Evolutionary conservation across 2,113 vertebrate species (phyloP).

Genomic region (Apaloderma vittatum): DNA sequence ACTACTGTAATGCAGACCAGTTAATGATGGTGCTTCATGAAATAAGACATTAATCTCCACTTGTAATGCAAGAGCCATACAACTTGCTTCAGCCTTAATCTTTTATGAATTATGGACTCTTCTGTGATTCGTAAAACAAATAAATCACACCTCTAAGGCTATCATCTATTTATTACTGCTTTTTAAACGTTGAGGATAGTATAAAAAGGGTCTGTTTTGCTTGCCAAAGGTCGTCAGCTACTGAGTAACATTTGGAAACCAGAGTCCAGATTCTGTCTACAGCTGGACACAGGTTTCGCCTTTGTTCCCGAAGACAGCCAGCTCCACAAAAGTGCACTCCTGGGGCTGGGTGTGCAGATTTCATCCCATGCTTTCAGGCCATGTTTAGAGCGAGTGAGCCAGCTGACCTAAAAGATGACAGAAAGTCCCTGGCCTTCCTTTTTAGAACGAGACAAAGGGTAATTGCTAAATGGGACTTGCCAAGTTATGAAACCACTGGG

Average conservation of each 20-base stretch:
- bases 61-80: conserved; percentile 72
- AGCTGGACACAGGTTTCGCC: background rate
- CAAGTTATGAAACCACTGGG: background rate
- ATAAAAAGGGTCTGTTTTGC: conserved; percentile 16
- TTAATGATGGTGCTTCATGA: conserved; percentile 74
- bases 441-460: background rate
- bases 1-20: conserved; percentile 58
- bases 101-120: conserved; percentile 79
- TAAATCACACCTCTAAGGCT: conserved; percentile 80
- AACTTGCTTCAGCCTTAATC: conserved; percentile 78
- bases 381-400: background rate
- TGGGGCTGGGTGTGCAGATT: background rate
- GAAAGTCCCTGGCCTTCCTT: background rate
- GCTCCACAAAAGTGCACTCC: background rate
- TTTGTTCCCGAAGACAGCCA: background rate
- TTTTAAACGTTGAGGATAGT: conserved; percentile 67
- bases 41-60: conserved; percentile 81
- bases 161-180: conserved; percentile 80
- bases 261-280: background rate
- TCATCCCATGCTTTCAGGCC: background rate
- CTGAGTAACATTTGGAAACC: conserved; percentile 45
- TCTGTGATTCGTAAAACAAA: conserved; percentile 84
- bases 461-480: background rate
- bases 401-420: background rate
- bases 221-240: conserved; percentile 28